Base-by-base conservation (phyloP, 1,140 invertebrate species). In the Portunus trituberculatus region DNA sequence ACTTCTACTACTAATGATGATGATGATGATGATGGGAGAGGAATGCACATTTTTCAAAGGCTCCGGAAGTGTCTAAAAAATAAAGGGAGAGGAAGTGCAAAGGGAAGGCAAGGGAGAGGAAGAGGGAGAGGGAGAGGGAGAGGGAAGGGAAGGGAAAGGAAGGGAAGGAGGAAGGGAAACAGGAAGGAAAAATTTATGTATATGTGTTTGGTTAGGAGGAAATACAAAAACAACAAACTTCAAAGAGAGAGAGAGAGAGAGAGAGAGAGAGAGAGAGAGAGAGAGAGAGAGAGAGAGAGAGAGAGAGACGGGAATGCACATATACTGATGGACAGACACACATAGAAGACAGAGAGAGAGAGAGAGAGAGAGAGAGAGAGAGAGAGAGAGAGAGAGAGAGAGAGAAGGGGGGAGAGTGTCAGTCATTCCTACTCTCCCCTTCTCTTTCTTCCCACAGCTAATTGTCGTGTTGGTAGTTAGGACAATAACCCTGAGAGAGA, bases 251-350 rank as follows among this genome's bases (percentile, higher is more conserved):
- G 88, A 48, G 45, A 48, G 88, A 45, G 45, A 90, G 86, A 90
- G 88, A 86, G 83, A 86, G 83, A 86, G 32, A 39, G 28, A 86
- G 28, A 28, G 83, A 31, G 28, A 86, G 28, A 39, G 83, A 31
- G 83, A 86, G 83, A 86, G 83, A 86, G 83, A 86, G 83, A 86
- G 83, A 86, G 83, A 86, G 52, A 39, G 86, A 88, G 86, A 88
- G 86, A 88, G 86, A 86, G 83, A 46, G n/a, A 28, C 2, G 31
- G 29, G 86, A 91, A 48, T 48, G 31, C 45, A 91, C 20, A 59
- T 20, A 14, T 12, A 59, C 52, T 59, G 52, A 59, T 20, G 52
- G 52, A 59, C 52, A 20, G 52, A 59, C 10, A 59, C 16, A 20
- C 16, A 59, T 20, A 12, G 32, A 45, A 45, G 31, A 90, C 10